A percentile compares a stretch with the other conserved stretches of the same genome.
These are phyloP conservation scores for Chroicocephalus ridibundus DNA, from an alignment of 2,113 vertebrate species.

Conservation along the genomic window DNA sequence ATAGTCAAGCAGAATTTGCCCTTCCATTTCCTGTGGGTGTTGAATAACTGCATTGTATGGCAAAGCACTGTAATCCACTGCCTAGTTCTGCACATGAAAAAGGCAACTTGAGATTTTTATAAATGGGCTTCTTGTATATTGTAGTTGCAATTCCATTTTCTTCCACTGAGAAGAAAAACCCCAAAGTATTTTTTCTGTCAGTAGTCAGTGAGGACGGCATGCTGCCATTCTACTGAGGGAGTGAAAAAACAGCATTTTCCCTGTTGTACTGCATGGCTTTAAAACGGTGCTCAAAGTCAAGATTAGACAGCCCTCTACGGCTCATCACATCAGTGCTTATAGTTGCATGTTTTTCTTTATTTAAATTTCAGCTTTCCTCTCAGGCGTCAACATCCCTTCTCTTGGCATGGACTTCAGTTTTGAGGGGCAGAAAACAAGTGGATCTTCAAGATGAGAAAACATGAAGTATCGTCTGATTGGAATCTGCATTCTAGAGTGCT, in stretches of 20 bases:
- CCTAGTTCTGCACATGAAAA: background rate
- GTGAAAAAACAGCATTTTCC: background rate
- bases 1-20: background rate
- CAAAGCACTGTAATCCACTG: background rate
- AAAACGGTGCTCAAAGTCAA: rapidly evolving
- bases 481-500: conserved; percentile 51
- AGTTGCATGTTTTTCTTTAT: background rate
- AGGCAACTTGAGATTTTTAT: background rate
- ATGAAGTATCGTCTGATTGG: background rate
- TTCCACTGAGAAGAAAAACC: background rate
- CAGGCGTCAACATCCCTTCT: conserved; percentile 58
- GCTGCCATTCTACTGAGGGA: background rate
- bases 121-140: rapidly evolving
- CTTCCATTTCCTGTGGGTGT: background rate
- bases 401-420: conserved; percentile 33
- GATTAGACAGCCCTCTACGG: background rate
- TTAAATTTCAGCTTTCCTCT: conserved; percentile 59
- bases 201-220: background rate
- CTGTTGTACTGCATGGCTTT: background rate
- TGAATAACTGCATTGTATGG: background rate
- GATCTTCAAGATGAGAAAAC: conserved; percentile 56
- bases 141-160: background rate
- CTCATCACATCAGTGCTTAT: background rate
- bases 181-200: background rate
- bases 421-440: conserved; percentile 40